Base-by-base conservation (phyloP, 1,140 invertebrate species). In the Cotesia glomerata region DNA sequence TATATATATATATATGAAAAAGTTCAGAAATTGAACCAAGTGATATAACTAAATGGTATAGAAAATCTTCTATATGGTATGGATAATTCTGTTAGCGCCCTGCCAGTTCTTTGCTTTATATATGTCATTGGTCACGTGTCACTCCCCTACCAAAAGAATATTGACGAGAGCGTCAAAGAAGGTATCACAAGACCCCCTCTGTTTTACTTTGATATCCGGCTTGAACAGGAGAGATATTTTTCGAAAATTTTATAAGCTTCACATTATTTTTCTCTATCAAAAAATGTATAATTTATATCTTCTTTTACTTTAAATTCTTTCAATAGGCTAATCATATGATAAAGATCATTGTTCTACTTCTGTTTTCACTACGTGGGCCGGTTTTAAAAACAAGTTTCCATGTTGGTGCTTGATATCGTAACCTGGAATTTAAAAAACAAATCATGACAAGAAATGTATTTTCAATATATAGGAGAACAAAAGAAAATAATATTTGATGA, bases 71-170 rank as follows among this genome's bases (percentile, higher is more conserved):
- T 78, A 76, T 78, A 76, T 77, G 74, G 79, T 76, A 82, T 81
- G 82, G 79, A 86, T 81, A 84, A 85, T 80, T 84, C 82, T 82
- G 82, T 86, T 84, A 80, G 80, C 79, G 76, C 81, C 81, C 79
- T 81, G 83, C 79, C 81, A 81, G 82, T 80, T 74, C 52, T 18
- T 76, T 83, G 80, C 83, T 86, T 86, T 86, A 86, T 86, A 86
- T 85, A 85, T 85, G 81, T 81, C 79, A 85, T 85, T 82, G 84
- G 83, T 85, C 85, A 86, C 85, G 85, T 86, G 85, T 82, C 77
- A 67, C 79, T 73, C 83, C 82, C 80, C 79, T 76, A 62, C 75
- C 77, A 45, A 18, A 45, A 16, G 45, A 52, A 2, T 26, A 52
- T 72, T 68, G 64, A 62, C 58, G 73, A 72, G 66, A 73, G 36